Conservation (phyloP, 2,113 vertebrate species). For the Trinectes maculatus region DNA sequence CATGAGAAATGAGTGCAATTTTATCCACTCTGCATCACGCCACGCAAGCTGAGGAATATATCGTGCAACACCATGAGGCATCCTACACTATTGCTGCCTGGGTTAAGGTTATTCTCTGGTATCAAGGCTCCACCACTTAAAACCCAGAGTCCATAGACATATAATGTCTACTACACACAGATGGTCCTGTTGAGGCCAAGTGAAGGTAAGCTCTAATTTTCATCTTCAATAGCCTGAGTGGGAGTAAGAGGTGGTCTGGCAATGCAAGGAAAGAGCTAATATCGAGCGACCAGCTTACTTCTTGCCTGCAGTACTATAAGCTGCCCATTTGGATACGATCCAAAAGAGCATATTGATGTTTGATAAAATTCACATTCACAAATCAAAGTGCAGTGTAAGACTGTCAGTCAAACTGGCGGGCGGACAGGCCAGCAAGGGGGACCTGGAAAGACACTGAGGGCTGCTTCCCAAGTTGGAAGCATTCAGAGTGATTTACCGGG, state of each 20-base stretch:
- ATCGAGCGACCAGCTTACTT: constrained; percentile 15
- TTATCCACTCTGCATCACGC: constrained; percentile 40
- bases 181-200: constrained; percentile 3
- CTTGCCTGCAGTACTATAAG: constrained; percentile 55
- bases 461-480: constrained; percentile 43
- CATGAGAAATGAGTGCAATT: constrained; percentile 45
- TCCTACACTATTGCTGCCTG: constrained; percentile 2
- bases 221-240: constrained; percentile 18
- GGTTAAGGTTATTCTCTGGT: neutral
- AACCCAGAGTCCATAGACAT: constrained; percentile 6
- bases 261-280: constrained; percentile 11
- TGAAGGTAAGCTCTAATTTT: constrained; percentile 22
- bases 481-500: constrained; percentile 41
- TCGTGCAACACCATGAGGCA: constrained; percentile 6
- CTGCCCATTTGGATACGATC: constrained; percentile 63
- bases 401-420: constrained; percentile 42
- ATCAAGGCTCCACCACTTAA: neutral
- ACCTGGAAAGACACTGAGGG: constrained; percentile 27
- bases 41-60: constrained; percentile 1
- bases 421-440: constrained; percentile 18
- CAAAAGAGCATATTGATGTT: constrained; percentile 71
- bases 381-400: constrained; percentile 65
- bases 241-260: constrained; percentile 7
- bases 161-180: neutral
- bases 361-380: constrained; percentile 69